Conservation (phyloP, 2,797 vertebrate species). For the Gephyroberyx darwinii region DNA sequence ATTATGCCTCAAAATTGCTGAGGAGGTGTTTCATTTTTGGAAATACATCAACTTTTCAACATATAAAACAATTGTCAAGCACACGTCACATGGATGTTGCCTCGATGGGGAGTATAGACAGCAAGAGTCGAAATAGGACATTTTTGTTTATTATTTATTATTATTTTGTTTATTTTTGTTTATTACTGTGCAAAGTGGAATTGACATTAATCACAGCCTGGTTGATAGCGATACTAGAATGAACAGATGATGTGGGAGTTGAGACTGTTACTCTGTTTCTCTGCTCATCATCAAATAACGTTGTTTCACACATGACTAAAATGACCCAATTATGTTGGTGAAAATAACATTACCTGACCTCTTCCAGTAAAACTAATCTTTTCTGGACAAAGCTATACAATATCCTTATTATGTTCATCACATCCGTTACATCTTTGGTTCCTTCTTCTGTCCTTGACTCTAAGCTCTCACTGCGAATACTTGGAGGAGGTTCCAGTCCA, state of each 20-base stretch:
- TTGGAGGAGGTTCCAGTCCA: constrained; percentile 92
- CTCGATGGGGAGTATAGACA: no score
- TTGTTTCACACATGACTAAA: no score
- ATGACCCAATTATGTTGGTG: not conserved
- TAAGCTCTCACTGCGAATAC: constrained; percentile 86
- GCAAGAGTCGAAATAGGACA: no score
- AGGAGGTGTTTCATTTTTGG: not conserved
- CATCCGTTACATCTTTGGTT: not conserved
- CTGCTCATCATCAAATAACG: no score
- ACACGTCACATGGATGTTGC: not conserved
- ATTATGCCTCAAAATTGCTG: not conserved
- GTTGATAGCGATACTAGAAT: no score
- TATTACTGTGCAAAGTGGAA: no score
- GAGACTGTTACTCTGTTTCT: not conserved
- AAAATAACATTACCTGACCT: not conserved
- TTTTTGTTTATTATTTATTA: no score
- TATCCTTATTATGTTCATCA: not conserved
- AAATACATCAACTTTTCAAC: not conserved
- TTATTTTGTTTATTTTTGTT: no score
- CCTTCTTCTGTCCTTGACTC: not conserved
- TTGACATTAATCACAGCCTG: no score
- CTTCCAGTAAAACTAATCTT: not conserved
- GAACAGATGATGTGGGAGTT: no score
- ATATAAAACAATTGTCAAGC: not conserved
- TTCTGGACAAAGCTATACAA: not conserved